Conservation (phyloP, 2,113 vertebrate species). For the Albula glossodonta region DNA sequence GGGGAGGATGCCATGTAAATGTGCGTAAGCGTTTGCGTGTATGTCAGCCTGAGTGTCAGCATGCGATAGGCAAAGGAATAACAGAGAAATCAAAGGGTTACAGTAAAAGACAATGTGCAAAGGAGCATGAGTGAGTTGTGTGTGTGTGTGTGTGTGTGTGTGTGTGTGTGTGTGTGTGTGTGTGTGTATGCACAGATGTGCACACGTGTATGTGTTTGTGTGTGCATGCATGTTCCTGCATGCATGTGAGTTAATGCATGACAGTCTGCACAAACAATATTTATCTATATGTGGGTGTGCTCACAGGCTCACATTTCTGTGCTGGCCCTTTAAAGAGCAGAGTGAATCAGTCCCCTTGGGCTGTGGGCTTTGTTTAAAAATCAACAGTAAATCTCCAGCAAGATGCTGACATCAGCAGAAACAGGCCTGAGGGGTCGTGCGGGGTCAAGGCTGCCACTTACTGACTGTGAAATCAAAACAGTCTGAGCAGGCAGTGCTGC, state of each 20-base stretch:
- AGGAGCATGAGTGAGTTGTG: not conserved
- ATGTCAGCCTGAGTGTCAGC: constrained; percentile 43
- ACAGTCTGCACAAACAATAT: not conserved
- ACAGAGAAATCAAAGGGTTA: too few species aligned
- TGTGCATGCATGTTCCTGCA: not conserved
- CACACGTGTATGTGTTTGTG: constrained; percentile 6
- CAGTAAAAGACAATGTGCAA: too few species aligned
- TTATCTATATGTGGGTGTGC: not conserved
- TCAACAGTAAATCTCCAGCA: constrained; percentile 36
- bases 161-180: not conserved
- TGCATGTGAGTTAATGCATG: constrained; percentile 26
- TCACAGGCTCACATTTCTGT: not conserved
- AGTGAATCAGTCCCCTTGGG: constrained; percentile 22
- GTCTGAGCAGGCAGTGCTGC: constrained; percentile 11
- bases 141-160: constrained; percentile 23
- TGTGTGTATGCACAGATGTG: not conserved
- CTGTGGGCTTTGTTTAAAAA: constrained; percentile 35
- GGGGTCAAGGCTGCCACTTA: constrained; percentile 37
- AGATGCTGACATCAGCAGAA: constrained; percentile 39
- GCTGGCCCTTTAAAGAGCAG: constrained; percentile 32
- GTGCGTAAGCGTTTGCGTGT: constrained; percentile 12
- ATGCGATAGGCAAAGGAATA: not conserved
- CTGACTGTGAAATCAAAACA: constrained; percentile 33
- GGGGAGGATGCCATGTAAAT: too few species aligned
- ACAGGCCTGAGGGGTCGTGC: constrained; percentile 13